Conservation (phyloP, 2,888 invertebrate genomes). For the Orchesella flavescens region DNA sequence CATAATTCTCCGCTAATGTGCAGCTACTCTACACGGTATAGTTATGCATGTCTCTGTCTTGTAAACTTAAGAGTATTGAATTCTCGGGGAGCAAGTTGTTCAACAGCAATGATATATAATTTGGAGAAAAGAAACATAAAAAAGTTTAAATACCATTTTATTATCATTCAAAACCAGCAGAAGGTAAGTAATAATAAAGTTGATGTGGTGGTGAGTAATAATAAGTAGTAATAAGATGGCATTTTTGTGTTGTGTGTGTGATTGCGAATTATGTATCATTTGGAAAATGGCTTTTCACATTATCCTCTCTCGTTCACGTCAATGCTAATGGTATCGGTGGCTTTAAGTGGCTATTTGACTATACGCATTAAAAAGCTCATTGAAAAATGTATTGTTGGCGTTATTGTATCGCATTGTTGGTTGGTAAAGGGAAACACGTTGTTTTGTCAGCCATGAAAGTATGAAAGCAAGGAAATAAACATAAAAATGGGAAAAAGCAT, state of each 20-base stretch:
- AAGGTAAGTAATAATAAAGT: too few species aligned
- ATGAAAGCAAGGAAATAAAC: slow-evolving; percentile 5
- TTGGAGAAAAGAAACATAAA: slow-evolving; percentile 1
- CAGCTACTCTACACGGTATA: too few species aligned
- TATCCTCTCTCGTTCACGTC: slow-evolving; percentile 1
- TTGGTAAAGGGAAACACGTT: neutral
- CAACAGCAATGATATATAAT: slow-evolving; percentile 3
- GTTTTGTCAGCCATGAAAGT: slow-evolving; percentile 24
- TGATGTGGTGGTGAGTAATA: too few species aligned
- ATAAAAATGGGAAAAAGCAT: slow-evolving; percentile 13
- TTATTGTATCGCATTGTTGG: too few species aligned
- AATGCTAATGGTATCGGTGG: neutral
- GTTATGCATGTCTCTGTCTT: too few species aligned
- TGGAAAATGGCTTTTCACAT: slow-evolving; percentile 23
- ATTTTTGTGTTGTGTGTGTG: neutral
- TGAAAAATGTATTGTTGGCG: neutral
- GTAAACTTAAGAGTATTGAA: too few species aligned
- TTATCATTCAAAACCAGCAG: neutral
- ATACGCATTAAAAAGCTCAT: neutral
- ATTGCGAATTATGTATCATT: slow-evolving; percentile 37
- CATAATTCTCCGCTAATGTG: neutral
- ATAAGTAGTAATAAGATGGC: neutral
- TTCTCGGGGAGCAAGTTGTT: too few species aligned
- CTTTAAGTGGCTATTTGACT: neutral
- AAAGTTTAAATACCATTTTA: slow-evolving; percentile 4